These are phyloP conservation scores for Cosmopolites sordidus DNA, from an alignment of 2,888 invertebrate genomes.

Conservation along the genomic window DNA sequence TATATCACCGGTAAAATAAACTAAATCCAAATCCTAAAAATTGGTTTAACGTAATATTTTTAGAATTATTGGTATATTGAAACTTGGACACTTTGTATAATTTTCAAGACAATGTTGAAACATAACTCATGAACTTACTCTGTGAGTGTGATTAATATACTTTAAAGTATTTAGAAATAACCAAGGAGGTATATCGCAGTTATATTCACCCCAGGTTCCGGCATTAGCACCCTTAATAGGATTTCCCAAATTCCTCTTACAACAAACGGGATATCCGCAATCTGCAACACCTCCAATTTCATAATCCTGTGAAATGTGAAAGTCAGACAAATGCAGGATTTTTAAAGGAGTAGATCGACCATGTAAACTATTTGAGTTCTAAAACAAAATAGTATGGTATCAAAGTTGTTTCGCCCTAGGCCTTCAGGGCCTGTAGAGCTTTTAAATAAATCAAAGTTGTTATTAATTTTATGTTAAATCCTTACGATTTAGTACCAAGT, in stretches of 20 bases:
- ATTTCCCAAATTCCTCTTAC: constrained; percentile 57
- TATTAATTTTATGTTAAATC: no score
- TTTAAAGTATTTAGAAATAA: constrained; percentile 62
- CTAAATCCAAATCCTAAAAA: constrained; percentile 47
- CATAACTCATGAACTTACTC: no score
- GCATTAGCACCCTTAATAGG: constrained; percentile 50
- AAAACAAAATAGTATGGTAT: no score
- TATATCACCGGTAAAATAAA: constrained; percentile 82
- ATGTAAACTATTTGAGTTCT: background rate
- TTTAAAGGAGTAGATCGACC: constrained; percentile 28
- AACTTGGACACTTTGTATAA: no score
- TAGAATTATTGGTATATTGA: no score
- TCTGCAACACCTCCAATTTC: constrained; percentile 60
- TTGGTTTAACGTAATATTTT: no score
- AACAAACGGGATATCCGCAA: constrained; percentile 77
- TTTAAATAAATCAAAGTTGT: no score
- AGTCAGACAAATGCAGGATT: constrained; percentile 69
- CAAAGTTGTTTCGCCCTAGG: no score
- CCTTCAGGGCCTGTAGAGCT: no score
- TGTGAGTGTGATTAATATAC: constrained; percentile 41
- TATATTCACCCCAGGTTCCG: constrained; percentile 76
- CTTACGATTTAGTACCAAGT: no score
- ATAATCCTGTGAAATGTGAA: constrained; percentile 76
- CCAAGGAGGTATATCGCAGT: constrained; percentile 69
- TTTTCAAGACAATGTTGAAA: no score